Evolutionary conservation across 2,888 invertebrate species (phyloP).

Genomic region (Embidobia sp.): DNA sequence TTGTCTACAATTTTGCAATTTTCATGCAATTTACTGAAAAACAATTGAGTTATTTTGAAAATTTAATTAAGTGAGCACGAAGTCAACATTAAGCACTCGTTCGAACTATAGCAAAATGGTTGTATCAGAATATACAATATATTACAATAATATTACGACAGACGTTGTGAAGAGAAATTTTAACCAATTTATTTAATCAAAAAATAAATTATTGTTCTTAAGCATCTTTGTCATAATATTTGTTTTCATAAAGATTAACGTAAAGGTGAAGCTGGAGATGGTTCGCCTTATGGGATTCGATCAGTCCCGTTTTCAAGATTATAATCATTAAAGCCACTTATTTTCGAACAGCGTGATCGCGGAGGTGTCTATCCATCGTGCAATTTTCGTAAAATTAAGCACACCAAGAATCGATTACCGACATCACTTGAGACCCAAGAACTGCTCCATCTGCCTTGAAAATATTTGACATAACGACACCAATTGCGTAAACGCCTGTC

Average conservation of each 20-base stretch:
- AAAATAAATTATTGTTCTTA: background rate
- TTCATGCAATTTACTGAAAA: no score
- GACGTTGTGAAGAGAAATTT: no score
- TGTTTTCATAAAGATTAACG: constrained; percentile 34
- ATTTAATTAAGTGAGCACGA: no score
- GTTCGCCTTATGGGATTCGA: constrained; percentile 74
- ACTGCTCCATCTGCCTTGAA: constrained; percentile 44
- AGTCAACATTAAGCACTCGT: no score
- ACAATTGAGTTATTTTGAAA: no score
- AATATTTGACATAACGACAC: constrained; percentile 50
- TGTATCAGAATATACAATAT: no score
- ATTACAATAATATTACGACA: no score
- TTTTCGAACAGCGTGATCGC: constrained; percentile 73
- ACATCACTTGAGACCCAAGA: constrained; percentile 57
- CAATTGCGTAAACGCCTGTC: constrained; percentile 51
- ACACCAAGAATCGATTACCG: constrained; percentile 78
- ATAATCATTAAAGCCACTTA: constrained; percentile 79
- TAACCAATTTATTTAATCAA: no score
- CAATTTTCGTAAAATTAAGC: constrained; percentile 80
- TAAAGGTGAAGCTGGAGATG: constrained; percentile 71
- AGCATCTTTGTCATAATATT: constrained; percentile 37
- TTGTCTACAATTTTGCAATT: no score
- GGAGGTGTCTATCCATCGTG: constrained; percentile 73
- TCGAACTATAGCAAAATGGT: no score
- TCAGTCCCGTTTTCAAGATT: constrained; percentile 78